Conservation (phyloP, 2,797 vertebrate genomes). For the Anguilla pacifica region DNA sequence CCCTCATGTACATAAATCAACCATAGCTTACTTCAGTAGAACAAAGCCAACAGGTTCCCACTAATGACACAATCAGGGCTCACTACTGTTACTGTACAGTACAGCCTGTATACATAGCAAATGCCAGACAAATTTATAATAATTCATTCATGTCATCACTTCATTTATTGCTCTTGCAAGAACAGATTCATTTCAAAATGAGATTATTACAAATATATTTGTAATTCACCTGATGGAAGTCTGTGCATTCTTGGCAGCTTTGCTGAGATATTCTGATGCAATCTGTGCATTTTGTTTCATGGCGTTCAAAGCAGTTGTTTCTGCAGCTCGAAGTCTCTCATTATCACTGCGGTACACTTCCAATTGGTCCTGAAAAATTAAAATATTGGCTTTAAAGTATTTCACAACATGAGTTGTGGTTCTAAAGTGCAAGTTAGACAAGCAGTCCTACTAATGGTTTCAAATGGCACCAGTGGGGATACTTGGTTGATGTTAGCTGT, state of each 20-base stretch:
- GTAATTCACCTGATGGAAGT: conserved; percentile 78
- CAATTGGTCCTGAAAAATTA: conserved; percentile 66
- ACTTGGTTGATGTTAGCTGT: neutral
- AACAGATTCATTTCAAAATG: no score
- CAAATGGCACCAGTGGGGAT: neutral
- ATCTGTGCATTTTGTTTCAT: conserved; percentile 79
- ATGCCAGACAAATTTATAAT: no score
- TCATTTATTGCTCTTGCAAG: no score
- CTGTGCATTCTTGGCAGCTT: conserved; percentile 70
- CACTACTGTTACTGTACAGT: no score
- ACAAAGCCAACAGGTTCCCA: no score
- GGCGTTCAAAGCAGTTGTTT: conserved; percentile 67
- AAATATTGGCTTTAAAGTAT: neutral
- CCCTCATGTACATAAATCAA: no score
- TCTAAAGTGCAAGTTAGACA: no score
- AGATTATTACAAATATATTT: neutral
- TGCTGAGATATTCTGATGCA: conserved; percentile 80
- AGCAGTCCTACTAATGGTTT: neutral
- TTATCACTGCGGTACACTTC: conserved; percentile 70
- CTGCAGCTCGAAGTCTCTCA: conserved; percentile 65
- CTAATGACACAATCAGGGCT: no score
- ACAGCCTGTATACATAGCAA: no score
- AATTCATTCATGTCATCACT: no score
- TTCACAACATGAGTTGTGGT: neutral
- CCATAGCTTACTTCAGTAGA: no score